phyloP scores from a whole-genome alignment of 2,888 invertebrate species.

The Agonopterix subpropinquella region DNA sequence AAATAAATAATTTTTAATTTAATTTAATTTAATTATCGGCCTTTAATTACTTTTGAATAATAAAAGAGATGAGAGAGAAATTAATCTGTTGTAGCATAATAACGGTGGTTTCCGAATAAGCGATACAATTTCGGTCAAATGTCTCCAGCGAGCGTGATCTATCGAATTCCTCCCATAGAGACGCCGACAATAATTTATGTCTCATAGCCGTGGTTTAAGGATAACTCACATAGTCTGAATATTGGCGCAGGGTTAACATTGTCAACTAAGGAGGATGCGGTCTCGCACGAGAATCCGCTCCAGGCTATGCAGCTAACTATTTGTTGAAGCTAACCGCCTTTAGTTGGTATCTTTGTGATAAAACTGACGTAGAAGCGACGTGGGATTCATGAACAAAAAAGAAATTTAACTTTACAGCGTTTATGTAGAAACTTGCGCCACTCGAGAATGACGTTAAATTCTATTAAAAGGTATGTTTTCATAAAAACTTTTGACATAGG shows the following conservation, averaged over 20 bases:
- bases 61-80: too few relatives aligned
- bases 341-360: conserved; percentile 13
- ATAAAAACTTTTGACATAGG: too few relatives aligned
- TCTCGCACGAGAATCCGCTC: conserved; percentile 32
- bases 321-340: conserved; percentile 26
- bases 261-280: conserved; percentile 43
- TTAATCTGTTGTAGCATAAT: too few relatives aligned
- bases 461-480: too few relatives aligned
- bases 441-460: too few relatives aligned
- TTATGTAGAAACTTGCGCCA: too few relatives aligned
- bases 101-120: not conserved
- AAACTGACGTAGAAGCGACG: not conserved
- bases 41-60: too few relatives aligned
- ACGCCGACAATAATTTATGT: conserved; percentile 49
- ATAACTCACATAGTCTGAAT: conserved; percentile 55
- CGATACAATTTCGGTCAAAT: conserved; percentile 7
- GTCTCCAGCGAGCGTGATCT: conserved; percentile 4
- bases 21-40: too few relatives aligned
- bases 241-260: conserved; percentile 43
- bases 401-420: not conserved
- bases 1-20: too few relatives aligned
- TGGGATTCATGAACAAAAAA: not conserved
- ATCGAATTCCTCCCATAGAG: conserved; percentile 32
- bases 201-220: conserved; percentile 38
- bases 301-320: conserved; percentile 41